Evolutionary conservation across 53 echinoderm and acorn worm genomes (phyloP), one percentile per base, ranked within the genome.

Genomic region (Mesocentrotus franciscanus): DNA sequence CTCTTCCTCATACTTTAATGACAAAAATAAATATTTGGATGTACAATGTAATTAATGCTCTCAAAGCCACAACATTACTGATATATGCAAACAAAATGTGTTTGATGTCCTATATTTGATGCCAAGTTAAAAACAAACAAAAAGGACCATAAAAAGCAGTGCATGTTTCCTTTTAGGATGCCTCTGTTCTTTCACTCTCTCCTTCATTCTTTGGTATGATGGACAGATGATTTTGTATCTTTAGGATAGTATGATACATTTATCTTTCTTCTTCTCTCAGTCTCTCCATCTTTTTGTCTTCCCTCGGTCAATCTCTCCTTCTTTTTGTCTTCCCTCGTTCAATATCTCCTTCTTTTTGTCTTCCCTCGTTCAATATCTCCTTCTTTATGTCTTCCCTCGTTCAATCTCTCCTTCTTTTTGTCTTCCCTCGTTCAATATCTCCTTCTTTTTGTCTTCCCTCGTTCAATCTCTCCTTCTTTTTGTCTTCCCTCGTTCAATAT

Each of bases 291-390:
- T 6, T 49, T 49, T 49, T 4, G 3, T 5, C 49, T 49, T 49
- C 6, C 49, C 3, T 61, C 61, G 16, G 4, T 61, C 89, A 98
- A 97, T 97, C 97, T 90, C 96, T 98, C n/a, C 93, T 97, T 10
- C 97, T n/a, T n/a, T n/a, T n/a, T n/a, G n/a, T n/a, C n/a, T n/a
- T n/a, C n/a, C n/a, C n/a, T 61, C 61, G 16, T 13, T 61, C 89
- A 98, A 97, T 97, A 97, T 90, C 96, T 98, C n/a, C 93, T 97
- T 10, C 97, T n/a, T n/a, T n/a, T n/a, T n/a, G n/a, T n/a, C n/a
- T n/a, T n/a, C n/a, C n/a, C n/a, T 61, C 61, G 16, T 13, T 61
- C 89, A 98, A 97, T 97, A 97, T 90, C 96, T 98, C n/a, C 93
- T 97, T 10, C 97, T n/a, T n/a, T n/a, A n/a, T n/a, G n/a, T n/a